Base-by-base conservation (phyloP, 1,140 invertebrate species). In the Thalassaphorura encarpata region DNA sequence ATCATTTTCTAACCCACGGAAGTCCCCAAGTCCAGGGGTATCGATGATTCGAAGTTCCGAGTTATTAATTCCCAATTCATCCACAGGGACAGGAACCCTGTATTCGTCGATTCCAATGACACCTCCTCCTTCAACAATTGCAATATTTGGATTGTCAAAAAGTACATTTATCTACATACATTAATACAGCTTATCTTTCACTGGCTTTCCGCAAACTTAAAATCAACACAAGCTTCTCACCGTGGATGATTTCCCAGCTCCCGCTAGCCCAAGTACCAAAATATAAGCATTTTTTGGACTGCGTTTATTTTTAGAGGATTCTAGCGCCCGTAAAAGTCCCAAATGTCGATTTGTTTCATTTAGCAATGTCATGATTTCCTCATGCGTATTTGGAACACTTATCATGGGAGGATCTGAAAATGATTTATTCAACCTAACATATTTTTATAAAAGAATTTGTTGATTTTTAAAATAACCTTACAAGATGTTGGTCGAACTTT, bases 271-370 rank as follows among this genome's bases (percentile, higher is more conserved):
- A 1, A 59, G 15, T 2, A 54, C 23, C 19, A 59, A 19, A 36
- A 59, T 59, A 47, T 59, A 59, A 16, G 52, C 57, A 28, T 54
- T 54, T 31, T 13, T 49, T 8, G 52, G 36, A 13, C 57, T 59
- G n/a, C 52, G 8, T 31, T 43, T 50, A 1, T 31, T 53, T 45
- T 59, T 54, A 2, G 51, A 8, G 3, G 57, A 59, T 18, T 36
- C 47, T 19, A 59, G 36, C 31, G 51, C 43, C 16, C 43, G 43
- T 1, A 49, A 16, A 11, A 59, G 28, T 36, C 57, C 57, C 19
- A 45, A 31, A 41, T 58, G 56, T 5, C 45, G 28, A 8, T 16
- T 16, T n/a, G 21, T 28, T 36, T 36, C 33, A 24, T 21, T 28
- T 6, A 41, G 21, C 0, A 36, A n/a, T 18, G 15, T 52, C 6